Base-by-base conservation (phyloP, 1,140 invertebrate species). In the Drosophila auraria region DNA sequence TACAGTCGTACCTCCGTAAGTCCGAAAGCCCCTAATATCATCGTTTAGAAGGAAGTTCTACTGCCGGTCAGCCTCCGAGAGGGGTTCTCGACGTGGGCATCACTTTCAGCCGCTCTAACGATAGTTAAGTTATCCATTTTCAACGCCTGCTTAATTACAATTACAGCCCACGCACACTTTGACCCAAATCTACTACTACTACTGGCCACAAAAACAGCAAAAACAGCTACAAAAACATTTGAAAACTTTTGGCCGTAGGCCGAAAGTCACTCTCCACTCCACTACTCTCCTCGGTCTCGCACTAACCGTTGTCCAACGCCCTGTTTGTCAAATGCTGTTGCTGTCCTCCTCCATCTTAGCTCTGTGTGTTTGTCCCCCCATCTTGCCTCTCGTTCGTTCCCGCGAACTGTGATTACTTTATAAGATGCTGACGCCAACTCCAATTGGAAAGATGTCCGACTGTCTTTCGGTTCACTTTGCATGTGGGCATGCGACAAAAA, bases 111-210 rank as follows among this genome's bases (percentile, higher is more conserved):
- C 27, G 20, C 38, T 56, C 33, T 38, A 56, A 56, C 33, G 20
- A 23, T 27, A 63, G 63, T 66, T 63, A 23, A 66, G 63, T 63
- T 66, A 63, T 66, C 40, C 63, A 36, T 66, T 66, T 45, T 69
- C 50, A 71, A 65, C 78, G 62, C 59, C 75, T 72, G 76, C 68
- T 84, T 79, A 90, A 90, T 90, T 86, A 86, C 83, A 90, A 86
- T 90, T 90, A 80, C 76, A 80, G 65, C 86, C 86, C 79, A 90
- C 86, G 82, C 86, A 90, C 76, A 77, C 62, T 86, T 80, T 90
- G 86, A 90, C 86, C 86, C 86, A 90, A 90, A 90, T 90, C 81
- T 54, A 60, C 36, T 30, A 49, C 40, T 69, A 58, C 64, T 49
- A 27, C 23, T 57, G 53, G 64, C 64, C 20, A 44, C 42, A 69